phyloP scores from a whole-genome alignment of 35 echinoderm and acorn worm genomes.

The Eucidaris tribuloides region DNA sequence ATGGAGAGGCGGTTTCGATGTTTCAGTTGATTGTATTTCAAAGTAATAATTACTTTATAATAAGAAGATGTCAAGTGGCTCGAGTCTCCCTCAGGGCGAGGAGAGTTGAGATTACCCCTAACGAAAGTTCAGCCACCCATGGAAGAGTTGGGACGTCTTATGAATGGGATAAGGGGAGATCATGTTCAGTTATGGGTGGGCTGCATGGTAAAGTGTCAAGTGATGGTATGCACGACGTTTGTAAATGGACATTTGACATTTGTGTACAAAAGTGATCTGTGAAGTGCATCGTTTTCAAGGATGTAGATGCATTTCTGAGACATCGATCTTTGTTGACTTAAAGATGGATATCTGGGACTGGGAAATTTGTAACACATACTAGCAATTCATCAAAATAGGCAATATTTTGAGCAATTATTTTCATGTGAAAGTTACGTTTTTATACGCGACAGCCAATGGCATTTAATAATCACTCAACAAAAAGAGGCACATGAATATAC shows the following conservation, averaged over 20 bases:
- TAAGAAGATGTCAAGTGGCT: slow-evolving; percentile 31
- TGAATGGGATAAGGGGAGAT: not conserved
- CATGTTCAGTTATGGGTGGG: not conserved
- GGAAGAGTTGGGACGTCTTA: slow-evolving; percentile 26
- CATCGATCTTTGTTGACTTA: not conserved
- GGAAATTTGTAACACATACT: too few species aligned
- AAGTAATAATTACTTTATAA: slow-evolving; percentile 2
- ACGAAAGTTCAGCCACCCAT: slow-evolving; percentile 35
- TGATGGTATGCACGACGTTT: not conserved
- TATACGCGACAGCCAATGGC: too few species aligned
- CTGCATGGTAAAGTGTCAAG: not conserved
- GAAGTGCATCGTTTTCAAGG: not conserved
- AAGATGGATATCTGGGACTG: too few species aligned
- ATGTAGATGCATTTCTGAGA: not conserved
- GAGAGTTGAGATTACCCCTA: slow-evolving; percentile 61
- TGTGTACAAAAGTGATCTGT: not conserved
- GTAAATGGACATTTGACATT: not conserved
- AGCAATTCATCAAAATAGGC: too few species aligned
- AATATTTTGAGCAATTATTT: too few species aligned
- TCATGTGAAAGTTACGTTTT: too few species aligned
- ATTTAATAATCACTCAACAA: too few species aligned
- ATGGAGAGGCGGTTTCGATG: not conserved
- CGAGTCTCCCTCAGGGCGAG: slow-evolving; percentile 33
- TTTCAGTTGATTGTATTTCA: slow-evolving; percentile 23
- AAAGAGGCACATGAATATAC: not conserved